These are phyloP conservation scores for Ornithorhynchus anatinus DNA, from an alignment of 2,113 vertebrate species.

Conservation along the genomic window DNA sequence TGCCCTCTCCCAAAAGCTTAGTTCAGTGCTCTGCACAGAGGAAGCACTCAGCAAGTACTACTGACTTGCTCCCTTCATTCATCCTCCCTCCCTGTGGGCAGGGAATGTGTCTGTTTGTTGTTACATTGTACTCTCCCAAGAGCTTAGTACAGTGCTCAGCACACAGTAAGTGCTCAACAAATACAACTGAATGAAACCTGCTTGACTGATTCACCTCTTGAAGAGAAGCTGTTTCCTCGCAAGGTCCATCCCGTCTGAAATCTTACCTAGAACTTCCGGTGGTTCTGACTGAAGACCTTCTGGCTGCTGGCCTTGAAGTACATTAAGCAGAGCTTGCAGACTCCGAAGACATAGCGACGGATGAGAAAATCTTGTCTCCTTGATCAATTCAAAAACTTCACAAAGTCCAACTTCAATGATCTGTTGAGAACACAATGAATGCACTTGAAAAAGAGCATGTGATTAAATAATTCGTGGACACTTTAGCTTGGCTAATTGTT, in stretches of 20 bases:
- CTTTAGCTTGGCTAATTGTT: neutral
- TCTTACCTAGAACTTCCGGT: conserved; percentile 93
- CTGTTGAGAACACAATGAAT: conserved; percentile 64
- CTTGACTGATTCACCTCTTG: too few relatives aligned
- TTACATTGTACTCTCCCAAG: too few relatives aligned
- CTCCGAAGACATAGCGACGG: conserved; percentile 94
- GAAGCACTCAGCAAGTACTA: too few relatives aligned
- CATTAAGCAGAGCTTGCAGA: conserved; percentile 94
- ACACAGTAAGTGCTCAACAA: too few relatives aligned
- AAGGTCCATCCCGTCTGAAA: neutral
- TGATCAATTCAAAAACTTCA: conserved; percentile 97
- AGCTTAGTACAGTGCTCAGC: too few relatives aligned
- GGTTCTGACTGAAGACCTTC: conserved; percentile 97
- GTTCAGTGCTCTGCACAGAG: too few relatives aligned
- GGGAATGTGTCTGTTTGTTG: too few relatives aligned
- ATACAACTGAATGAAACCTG: too few relatives aligned
- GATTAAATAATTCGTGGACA: neutral
- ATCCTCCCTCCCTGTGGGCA: too few relatives aligned
- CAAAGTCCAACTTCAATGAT: conserved; percentile 98
- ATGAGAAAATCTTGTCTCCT: conserved; percentile 97
- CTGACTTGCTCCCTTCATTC: too few relatives aligned
- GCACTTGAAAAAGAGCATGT: neutral
- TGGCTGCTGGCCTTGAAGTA: conserved; percentile 96
- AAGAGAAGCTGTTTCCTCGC: neutral
- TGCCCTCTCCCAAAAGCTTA: too few relatives aligned